A percentile compares a stretch with the other conserved stretches of the same genome.
Evolutionary conservation across 2,888 invertebrate species (phyloP).

Genomic region (Amphiduros pacificus): DNA sequence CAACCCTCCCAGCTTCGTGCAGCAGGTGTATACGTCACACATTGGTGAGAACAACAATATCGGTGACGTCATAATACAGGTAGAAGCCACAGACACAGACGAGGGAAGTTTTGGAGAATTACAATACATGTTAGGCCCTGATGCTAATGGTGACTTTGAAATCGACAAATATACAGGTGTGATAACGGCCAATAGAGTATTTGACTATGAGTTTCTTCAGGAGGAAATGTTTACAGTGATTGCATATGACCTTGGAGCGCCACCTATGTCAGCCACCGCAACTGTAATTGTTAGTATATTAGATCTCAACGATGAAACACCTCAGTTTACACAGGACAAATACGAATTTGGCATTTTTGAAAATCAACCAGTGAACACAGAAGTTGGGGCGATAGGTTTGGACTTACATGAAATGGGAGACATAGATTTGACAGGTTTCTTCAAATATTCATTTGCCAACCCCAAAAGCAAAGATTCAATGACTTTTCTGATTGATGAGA

Average conservation of each 20-base stretch:
- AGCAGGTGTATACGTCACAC: not conserved
- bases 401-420: slow-evolving; percentile 14
- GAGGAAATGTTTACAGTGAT: slow-evolving; percentile 35
- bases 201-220: slow-evolving; percentile 13
- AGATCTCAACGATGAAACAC: slow-evolving; percentile 45
- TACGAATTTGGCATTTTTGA: slow-evolving; percentile 18
- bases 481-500: slow-evolving; percentile 33
- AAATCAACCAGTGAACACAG: slow-evolving; percentile 9
- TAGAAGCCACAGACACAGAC: slow-evolving; percentile 9
- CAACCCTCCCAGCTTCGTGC: slow-evolving; percentile 2
- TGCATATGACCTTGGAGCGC: slow-evolving; percentile 41
- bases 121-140: slow-evolving; percentile 1
- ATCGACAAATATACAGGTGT: slow-evolving; percentile 6
- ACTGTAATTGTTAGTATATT: slow-evolving; percentile 36
- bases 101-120: slow-evolving; percentile 5
- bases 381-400: no score
- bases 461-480: not conserved
- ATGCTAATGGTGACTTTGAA: slow-evolving; percentile 6
- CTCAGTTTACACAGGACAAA: slow-evolving; percentile 30
- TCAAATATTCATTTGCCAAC: slow-evolving; percentile 8
- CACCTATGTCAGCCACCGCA: slow-evolving; percentile 36
- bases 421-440: slow-evolving; percentile 4
- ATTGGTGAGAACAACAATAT: not conserved
- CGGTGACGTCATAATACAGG: slow-evolving; percentile 1
- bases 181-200: slow-evolving; percentile 1